Evolutionary conservation across 2,797 vertebrate genomes (phyloP).

Genomic region (Cichlasoma orientale): DNA sequence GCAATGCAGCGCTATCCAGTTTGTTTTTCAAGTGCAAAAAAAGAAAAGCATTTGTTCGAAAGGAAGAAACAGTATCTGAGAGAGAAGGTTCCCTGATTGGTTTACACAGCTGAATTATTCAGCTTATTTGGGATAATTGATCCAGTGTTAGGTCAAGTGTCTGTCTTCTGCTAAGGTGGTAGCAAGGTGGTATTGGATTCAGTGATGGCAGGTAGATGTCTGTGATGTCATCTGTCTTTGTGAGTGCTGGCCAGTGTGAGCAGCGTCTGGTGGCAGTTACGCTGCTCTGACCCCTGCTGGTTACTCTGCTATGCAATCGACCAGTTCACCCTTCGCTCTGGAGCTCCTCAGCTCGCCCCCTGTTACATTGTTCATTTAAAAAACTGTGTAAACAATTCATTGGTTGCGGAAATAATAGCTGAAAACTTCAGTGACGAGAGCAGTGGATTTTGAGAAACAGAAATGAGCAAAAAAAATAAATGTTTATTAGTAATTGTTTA

Average conservation of each 20-base stretch:
- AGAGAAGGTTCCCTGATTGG: conserved; percentile 42
- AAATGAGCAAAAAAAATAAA: background rate
- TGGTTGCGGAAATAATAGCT: background rate
- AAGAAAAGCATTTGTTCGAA: conserved; percentile 35
- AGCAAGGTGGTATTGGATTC: conserved; percentile 42
- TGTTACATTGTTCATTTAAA: background rate
- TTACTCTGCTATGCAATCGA: conserved; percentile 5
- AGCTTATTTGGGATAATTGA: conserved; percentile 67
- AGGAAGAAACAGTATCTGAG: conserved; percentile 44
- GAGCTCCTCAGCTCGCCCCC: background rate
- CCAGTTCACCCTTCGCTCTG: background rate
- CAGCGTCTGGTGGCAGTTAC: conserved; percentile 10
- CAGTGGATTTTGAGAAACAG: background rate
- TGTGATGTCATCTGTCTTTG: conserved; percentile 51
- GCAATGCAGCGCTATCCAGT: background rate
- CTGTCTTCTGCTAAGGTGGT: conserved; percentile 48
- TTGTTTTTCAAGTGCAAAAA: conserved; percentile 41
- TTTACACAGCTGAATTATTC: conserved; percentile 75
- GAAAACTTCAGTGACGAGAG: background rate
- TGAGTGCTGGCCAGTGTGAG: conserved; percentile 26
- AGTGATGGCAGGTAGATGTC: conserved; percentile 53
- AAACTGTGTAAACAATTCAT: background rate
- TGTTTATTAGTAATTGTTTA: background rate
- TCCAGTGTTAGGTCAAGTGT: conserved; percentile 68
- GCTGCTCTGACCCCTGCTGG: conserved; percentile 70